Evolutionary conservation across 2,113 vertebrate genomes (phyloP).

Genomic region (Brachyhypopomus occidentalis): DNA sequence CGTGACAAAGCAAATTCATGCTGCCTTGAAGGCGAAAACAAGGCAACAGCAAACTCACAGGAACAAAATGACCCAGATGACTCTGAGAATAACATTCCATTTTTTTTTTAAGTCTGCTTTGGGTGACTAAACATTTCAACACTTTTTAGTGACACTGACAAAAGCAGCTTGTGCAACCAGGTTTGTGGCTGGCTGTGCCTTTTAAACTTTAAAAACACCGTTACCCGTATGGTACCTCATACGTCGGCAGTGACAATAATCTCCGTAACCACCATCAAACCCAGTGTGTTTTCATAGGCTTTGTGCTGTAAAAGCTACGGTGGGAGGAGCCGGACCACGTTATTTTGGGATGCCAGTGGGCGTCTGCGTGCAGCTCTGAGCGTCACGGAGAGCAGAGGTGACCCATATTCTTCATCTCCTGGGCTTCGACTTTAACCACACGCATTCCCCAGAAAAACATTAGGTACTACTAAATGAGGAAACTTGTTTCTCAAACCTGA

Average conservation of each 20-base stretch:
- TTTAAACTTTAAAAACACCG: too few relatives aligned
- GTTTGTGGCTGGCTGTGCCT: too few relatives aligned
- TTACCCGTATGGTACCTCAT: too few relatives aligned
- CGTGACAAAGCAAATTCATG: too few relatives aligned
- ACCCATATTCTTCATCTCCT: conserved; percentile 44
- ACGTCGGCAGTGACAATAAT: neutral
- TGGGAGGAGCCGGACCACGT: conserved; percentile 6
- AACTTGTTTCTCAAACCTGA: conserved; percentile 9
- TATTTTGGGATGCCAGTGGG: conserved; percentile 26
- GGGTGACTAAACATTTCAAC: too few relatives aligned
- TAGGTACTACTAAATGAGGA: conserved; percentile 4
- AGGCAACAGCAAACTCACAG: too few relatives aligned
- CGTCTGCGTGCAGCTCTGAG: neutral
- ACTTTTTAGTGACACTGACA: too few relatives aligned
- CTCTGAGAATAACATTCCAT: too few relatives aligned
- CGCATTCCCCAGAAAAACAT: neutral
- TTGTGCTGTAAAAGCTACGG: neutral
- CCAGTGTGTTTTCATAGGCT: neutral
- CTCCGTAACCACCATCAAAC: neutral
- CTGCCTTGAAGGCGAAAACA: too few relatives aligned
- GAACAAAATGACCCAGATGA: too few relatives aligned
- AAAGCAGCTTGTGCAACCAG: too few relatives aligned
- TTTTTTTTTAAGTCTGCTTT: too few relatives aligned
- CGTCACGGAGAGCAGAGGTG: conserved; percentile 32
- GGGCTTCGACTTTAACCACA: conserved; percentile 8